phyloP scores from a whole-genome alignment of 1,140 invertebrate genomes.

The Phocides pigmalion region DNA sequence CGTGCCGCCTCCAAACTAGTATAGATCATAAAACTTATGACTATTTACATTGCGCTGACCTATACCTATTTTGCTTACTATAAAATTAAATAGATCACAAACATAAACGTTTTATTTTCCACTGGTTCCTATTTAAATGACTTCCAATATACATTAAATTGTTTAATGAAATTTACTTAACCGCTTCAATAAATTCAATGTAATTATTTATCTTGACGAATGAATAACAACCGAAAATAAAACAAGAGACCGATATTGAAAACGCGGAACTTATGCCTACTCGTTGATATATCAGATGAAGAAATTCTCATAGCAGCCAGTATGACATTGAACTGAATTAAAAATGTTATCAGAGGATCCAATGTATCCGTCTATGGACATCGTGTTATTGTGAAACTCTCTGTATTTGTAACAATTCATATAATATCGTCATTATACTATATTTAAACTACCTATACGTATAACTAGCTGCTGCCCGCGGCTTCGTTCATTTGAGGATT shows the following conservation, averaged over 20 bases:
- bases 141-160: constrained; percentile 11
- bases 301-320: constrained; percentile 67
- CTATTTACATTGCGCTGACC: constrained; percentile 17
- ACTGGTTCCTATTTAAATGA: not conserved
- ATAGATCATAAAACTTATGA: constrained; percentile 11
- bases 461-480: no score
- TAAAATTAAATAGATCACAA: constrained; percentile 13
- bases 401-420: constrained; percentile 32
- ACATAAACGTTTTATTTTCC: constrained; percentile 26
- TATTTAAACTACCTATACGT: not conserved
- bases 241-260: constrained; percentile 25
- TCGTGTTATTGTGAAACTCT: constrained; percentile 61
- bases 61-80: constrained; percentile 15
- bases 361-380: constrained; percentile 56
- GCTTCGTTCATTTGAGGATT: no score
- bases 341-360: constrained; percentile 69
- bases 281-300: constrained; percentile 41
- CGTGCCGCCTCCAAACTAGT: constrained; percentile 14
- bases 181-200: constrained; percentile 7
- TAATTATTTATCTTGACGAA: constrained; percentile 22
- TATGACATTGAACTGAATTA: constrained; percentile 77
- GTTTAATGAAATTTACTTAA: constrained; percentile 23
- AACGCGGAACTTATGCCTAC: constrained; percentile 30
- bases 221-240: constrained; percentile 32
- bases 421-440: constrained; percentile 17